phyloP scores from a whole-genome alignment of 2,113 vertebrate genomes.

The Seriola quinqueradiata region DNA sequence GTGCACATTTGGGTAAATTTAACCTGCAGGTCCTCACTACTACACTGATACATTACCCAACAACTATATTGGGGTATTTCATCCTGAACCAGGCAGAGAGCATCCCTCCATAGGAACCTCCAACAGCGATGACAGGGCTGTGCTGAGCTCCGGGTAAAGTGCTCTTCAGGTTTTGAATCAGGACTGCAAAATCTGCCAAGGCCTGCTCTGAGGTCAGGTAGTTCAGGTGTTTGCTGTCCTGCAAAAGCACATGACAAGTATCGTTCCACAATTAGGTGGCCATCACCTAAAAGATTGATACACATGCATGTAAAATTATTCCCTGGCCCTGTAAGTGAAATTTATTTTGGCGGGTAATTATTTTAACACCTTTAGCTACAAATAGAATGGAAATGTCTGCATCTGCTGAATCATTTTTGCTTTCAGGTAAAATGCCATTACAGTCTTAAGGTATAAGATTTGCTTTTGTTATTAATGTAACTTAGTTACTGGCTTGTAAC shows the following conservation, averaged over 20 bases:
- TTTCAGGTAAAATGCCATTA: not conserved
- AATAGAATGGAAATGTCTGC: too few relatives aligned
- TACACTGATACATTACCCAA: conserved; percentile 86
- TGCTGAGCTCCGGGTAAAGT: conserved; percentile 80
- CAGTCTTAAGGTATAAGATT: not conserved
- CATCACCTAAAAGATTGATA: not conserved
- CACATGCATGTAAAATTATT: not conserved
- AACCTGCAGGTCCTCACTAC: too few relatives aligned
- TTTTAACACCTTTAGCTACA: too few relatives aligned
- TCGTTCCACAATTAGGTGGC: not conserved
- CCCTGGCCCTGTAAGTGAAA: not conserved
- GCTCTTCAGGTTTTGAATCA: conserved; percentile 87
- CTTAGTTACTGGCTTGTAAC: not conserved
- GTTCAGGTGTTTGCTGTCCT: conserved; percentile 93
- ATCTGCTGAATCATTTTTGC: too few relatives aligned
- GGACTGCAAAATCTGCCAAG: conserved; percentile 92
- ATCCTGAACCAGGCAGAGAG: conserved; percentile 97
- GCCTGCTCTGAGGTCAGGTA: conserved; percentile 97
- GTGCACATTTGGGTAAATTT: too few relatives aligned
- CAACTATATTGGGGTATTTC: conserved; percentile 94
- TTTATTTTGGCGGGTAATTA: too few relatives aligned
- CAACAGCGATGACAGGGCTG: conserved; percentile 93
- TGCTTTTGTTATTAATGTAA: not conserved
- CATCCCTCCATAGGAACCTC: conserved; percentile 97
- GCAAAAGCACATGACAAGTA: conserved; percentile 39